These are phyloP conservation scores for Microtus ochrogaster DNA, from an alignment of 2,113 vertebrate species.

Conservation along the genomic window DNA sequence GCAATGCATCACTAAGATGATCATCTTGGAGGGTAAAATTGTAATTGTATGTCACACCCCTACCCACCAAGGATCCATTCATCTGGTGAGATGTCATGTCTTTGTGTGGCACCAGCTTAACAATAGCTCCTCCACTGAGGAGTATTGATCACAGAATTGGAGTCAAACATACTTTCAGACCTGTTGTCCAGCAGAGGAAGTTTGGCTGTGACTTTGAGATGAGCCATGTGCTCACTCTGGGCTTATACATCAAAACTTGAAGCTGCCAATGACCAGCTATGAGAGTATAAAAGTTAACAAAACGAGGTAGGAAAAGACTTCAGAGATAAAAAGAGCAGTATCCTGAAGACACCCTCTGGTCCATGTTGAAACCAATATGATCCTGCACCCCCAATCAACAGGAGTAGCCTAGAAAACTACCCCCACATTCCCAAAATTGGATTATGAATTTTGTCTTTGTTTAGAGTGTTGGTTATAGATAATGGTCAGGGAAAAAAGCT, in stretches of 20 bases:
- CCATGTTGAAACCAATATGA: background rate
- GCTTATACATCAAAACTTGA: background rate
- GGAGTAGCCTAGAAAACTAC: too few relatives aligned
- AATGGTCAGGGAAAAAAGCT: too few relatives aligned
- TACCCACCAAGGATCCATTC: too few relatives aligned
- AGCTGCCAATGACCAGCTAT: background rate
- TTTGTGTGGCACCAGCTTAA: too few relatives aligned
- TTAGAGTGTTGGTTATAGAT: too few relatives aligned
- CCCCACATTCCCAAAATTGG: too few relatives aligned
- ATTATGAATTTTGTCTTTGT: too few relatives aligned
- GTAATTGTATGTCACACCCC: background rate
- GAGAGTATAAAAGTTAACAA: background rate
- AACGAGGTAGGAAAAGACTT: background rate
- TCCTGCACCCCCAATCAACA: too few relatives aligned
- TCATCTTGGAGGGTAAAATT: background rate
- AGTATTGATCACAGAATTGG: background rate
- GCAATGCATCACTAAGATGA: background rate
- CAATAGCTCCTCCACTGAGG: background rate
- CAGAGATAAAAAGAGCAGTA: background rate
- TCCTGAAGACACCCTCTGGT: background rate
- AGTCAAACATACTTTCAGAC: conserved; percentile 1
- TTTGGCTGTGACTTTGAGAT: background rate
- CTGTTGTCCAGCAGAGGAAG: background rate
- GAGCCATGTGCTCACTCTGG: background rate
- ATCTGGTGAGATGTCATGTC: background rate